A percentile compares a stretch with the other conserved stretches of the same genome.
These are phyloP conservation scores for Agrypnus murinus DNA, from an alignment of 2,888 invertebrate species.

Conservation along the genomic window DNA sequence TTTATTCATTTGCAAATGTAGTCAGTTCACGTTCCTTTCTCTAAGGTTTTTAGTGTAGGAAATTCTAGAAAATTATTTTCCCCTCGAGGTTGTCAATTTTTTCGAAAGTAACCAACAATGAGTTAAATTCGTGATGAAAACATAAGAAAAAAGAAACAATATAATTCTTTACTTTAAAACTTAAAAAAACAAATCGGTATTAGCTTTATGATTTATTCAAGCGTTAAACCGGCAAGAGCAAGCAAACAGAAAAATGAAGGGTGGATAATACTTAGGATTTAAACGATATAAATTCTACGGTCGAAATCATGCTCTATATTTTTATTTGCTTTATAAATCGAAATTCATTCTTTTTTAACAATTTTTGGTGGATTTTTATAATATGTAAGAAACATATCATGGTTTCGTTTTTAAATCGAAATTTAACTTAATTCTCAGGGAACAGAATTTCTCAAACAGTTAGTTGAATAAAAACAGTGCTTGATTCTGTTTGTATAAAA, in stretches of 20 bases:
- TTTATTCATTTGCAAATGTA: no score
- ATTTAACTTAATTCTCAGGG: slow-evolving; percentile 6
- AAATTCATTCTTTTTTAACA: background rate
- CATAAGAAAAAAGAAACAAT: no score
- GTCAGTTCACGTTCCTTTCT: no score
- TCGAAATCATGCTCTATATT: background rate
- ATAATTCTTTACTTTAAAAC: no score
- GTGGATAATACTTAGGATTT: background rate
- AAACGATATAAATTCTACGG: background rate
- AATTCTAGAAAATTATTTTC: no score
- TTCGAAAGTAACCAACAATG: no score
- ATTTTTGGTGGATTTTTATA: background rate
- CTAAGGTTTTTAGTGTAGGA: no score
- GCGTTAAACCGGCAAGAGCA: background rate
- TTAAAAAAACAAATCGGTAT: background rate
- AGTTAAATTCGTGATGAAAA: no score
- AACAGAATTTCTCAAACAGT: slow-evolving; percentile 18
- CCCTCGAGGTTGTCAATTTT: no score
- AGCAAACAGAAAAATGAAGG: slow-evolving; percentile 3
- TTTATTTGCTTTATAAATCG: slow-evolving; percentile 9
- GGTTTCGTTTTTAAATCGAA: slow-evolving; percentile 8
- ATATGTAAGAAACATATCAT: slow-evolving; percentile 29
- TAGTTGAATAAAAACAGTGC: slow-evolving; percentile 42
- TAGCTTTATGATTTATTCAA: background rate
- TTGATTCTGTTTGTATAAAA: slow-evolving; percentile 25